Base-by-base conservation (phyloP, 2,113 vertebrate genomes). In the Tamias sibiricus region DNA sequence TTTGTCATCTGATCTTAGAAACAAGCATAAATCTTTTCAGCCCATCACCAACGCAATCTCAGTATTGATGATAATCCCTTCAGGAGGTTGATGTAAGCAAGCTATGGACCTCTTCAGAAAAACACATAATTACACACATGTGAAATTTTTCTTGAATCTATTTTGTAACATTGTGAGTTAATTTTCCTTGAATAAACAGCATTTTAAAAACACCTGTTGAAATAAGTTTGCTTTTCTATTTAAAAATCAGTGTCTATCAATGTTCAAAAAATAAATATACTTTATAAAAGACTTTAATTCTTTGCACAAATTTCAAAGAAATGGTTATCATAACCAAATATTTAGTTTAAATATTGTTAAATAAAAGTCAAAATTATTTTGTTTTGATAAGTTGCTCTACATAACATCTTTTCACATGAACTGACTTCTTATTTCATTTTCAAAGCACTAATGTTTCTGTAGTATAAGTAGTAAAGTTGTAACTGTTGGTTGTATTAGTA, bases 241-340 rank as follows among this genome's bases (percentile, higher is more conserved):
- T 87, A 79, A 82, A 82, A 95, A 93, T 64, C 24, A 85, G 74
- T 42, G 30, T 19, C 49, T 47, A 44, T 16, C 40, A 44, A 28
- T 37, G 6, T 92, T 87, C 2, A 94, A 90, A 90, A 57, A 57
- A 57, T 57, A 57, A 94, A 75, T 40, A 49, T 3, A n/a, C 19
- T 72, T 66, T 42, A 44, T 62, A 20, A n/a, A 91, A 75, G 85
- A 54, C 30, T 74, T 85, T 26, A 80, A 57, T 52, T 79, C 10
- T 49, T 82, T 85, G 32, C 22, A 89, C 19, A 68, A 72, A 88
- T 95, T 91, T 84, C 26, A 87, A 42, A 87, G 44, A 66, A 77
- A 59, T 32, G 49, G n/a, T 84, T 42, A 75, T 20, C 8, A 24
- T 59, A 59, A 57, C 19, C 54, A 57, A n/a, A 32, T 85, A 66